Evolutionary conservation across 2,797 vertebrate species (phyloP).

Genomic region (Varecia variegata): DNA sequence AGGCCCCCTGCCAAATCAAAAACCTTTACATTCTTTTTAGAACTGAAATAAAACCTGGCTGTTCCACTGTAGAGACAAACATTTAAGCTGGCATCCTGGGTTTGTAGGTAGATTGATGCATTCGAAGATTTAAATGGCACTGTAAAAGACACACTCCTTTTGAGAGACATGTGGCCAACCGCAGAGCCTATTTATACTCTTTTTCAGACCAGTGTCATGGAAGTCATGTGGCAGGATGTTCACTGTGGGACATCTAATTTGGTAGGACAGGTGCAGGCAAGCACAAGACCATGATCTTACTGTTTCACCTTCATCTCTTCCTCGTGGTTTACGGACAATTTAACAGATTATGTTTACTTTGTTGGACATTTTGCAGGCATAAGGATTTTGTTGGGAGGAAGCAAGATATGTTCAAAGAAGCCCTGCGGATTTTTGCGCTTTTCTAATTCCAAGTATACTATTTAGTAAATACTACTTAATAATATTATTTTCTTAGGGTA

Average conservation of each 20-base stretch:
- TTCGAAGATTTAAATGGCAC: not conserved
- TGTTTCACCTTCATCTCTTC: not conserved
- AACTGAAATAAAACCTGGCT: not conserved
- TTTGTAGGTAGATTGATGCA: not conserved
- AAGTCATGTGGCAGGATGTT: not conserved
- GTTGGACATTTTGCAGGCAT: not conserved
- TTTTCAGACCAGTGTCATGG: not conserved
- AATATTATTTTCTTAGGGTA: not conserved
- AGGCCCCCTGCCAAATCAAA: not conserved
- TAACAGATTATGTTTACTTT: not conserved
- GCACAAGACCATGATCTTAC: not conserved
- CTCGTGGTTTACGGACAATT: not conserved
- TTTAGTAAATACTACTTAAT: not conserved
- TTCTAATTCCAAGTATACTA: not conserved
- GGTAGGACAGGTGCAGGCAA: not conserved
- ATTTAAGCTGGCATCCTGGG: not conserved
- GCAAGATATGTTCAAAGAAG: not conserved
- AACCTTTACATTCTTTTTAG: not conserved
- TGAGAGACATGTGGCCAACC: not conserved
- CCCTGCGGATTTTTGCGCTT: not conserved
- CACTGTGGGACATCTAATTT: not conserved
- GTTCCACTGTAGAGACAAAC: not conserved
- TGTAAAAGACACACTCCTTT: not conserved
- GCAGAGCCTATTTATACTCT: not conserved
- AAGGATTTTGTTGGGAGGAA: constrained; percentile 3